Evolutionary conservation across 2,797 vertebrate genomes (phyloP), one percentile per base, ranked within the genome.

Genomic region (Hylomyscus alleni): DNA sequence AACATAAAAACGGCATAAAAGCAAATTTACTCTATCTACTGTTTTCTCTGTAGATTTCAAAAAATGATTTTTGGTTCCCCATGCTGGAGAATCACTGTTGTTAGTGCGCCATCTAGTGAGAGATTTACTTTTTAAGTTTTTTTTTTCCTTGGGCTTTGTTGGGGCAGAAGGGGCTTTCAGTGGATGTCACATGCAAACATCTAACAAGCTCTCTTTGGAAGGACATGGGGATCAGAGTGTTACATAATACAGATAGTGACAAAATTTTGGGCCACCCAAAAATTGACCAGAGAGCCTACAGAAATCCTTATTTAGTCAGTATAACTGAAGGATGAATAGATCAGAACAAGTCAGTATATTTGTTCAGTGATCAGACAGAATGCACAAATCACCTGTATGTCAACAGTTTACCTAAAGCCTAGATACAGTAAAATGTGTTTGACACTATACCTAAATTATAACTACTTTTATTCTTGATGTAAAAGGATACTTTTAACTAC

Each of bases 101-200:
- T 82, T 93, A 54, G 94, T 62, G 9, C 31, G 90, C 96, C 97
- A 97, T 73, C 97, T 97, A 96, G 97, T 94, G 97, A 93, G 8
- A 65, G 58, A 54, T 67, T 91, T 69, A 13, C 8, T 52, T n/a
- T n/a, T n/a, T n/a, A n/a, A n/a, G n/a, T n/a, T n/a, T n/a, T n/a
- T n/a, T n/a, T n/a, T n/a, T n/a, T n/a, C n/a, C n/a, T 56, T 89
- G 11, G 12, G 85, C 58, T 96, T 83, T 52, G 54, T 37, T 96
- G 92, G 62, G 5, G 2, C 26, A 20, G 3, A 83, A 50, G 26
- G 50, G 17, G 0, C 24, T 85, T 92, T 58, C 14, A 22, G 6
- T 47, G 75, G 8, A 5, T 29, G 29, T 24, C 26, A 8, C 6
- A 9, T 0, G 1, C 54, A 67, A 93, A 86, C 5, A 29, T 34